Evolutionary conservation across 2,888 invertebrate species (phyloP), one percentile per base, ranked within the genome.

Genomic region (Eurois occulta): DNA sequence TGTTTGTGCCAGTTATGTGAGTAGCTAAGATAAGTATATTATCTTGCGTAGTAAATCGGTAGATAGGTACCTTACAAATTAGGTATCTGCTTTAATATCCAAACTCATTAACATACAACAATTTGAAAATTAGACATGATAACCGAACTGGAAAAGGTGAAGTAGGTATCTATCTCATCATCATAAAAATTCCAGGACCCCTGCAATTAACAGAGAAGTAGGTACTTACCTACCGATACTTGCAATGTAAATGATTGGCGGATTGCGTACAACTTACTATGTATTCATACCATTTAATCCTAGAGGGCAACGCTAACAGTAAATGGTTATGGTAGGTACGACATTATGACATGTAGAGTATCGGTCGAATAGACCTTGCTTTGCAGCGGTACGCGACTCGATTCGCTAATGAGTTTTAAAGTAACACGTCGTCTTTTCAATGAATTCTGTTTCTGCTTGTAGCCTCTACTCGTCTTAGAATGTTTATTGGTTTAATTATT

Each of bases 321-420:
- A 92, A 93, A 93, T 91, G 87, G 91, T 93, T 92, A 92, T 90
- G 88, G n/a, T n/a, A n/a, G 91, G 89, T 88, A 84, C n/a, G 87
- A 91, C 90, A 91, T 92, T 94, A 93, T 94, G 94, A 94, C 93
- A 93, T 89, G 91, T 91, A 90, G 91, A 94, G 93, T 94, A 94
- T 93, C 91, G 91, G 85, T 86, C 90, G 91, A 90, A 92, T 91
- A 94, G 94, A 93, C 93, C 93, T 94, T 92, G 95, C 94, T 92
- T 93, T 89, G 92, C 91, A 88, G 86, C 79, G 85, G 88, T 88
- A 95, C 96, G 96, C 95, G 96, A 95, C 93, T 91, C 81, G 95
- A 84, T 80, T 95, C 86, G 81, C 75, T 91, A 92, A 94, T 91
- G 88, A 87, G 88, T 90, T 91, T 90, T 88, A 86, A 91, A 90